These are phyloP conservation scores for human (Homo sapiens) DNA, from an alignment of 2,113 vertebrate genomes.

Conservation along the genomic window DNA sequence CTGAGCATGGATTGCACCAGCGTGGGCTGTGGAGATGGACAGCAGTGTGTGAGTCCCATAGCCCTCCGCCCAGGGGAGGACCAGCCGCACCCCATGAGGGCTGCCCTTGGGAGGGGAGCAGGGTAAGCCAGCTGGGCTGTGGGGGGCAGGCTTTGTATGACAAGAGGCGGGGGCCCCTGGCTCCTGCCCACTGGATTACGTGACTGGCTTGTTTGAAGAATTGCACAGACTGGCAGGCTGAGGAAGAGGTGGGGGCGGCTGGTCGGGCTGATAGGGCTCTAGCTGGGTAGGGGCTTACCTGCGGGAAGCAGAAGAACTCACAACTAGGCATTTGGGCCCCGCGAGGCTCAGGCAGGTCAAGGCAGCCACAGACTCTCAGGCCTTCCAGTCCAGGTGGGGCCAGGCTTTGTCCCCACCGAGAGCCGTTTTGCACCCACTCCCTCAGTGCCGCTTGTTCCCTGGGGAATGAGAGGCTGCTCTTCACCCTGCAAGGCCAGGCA, in stretches of 20 bases:
- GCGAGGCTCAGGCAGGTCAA: neutral
- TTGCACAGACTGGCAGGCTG: neutral
- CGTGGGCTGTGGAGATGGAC: too few relatives aligned
- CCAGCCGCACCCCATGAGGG: too few relatives aligned
- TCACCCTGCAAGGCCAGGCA: accelerated
- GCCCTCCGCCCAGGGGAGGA: too few relatives aligned
- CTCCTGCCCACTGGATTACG: too few relatives aligned
- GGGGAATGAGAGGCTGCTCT: too few relatives aligned
- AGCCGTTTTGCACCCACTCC: too few relatives aligned
- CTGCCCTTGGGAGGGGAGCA: neutral
- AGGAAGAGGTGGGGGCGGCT: neutral
- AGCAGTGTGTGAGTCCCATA: too few relatives aligned
- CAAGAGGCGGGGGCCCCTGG: neutral
- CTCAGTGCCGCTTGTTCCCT: too few relatives aligned
- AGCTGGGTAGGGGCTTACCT: too few relatives aligned
- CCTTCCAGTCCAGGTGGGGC: too few relatives aligned
- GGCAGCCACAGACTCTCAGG: neutral
- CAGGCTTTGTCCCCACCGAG: neutral
- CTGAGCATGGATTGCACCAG: too few relatives aligned
- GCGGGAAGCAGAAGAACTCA: neutral
- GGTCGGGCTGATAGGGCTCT: accelerated
- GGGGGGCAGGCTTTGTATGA: neutral
- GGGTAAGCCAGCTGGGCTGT: accelerated
- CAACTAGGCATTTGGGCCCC: too few relatives aligned
- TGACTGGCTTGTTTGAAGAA: neutral